Base-by-base conservation (phyloP, 2,797 vertebrate species). In the Cryptoblepharus egeriae region DNA sequence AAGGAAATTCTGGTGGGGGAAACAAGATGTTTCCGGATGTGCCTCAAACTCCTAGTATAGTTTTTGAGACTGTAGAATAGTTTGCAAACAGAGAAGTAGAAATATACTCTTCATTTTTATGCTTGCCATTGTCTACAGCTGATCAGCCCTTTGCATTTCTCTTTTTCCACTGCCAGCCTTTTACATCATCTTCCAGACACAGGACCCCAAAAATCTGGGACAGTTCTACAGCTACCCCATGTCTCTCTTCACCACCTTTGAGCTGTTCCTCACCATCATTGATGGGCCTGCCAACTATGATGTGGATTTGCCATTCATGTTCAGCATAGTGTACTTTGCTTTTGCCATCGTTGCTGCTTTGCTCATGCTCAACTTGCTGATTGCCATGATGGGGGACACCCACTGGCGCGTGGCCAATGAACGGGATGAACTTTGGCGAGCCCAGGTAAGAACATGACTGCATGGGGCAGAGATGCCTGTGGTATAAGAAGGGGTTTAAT, bases 371-470 rank as follows among this genome's bases (percentile, higher is more conserved):
- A 97, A 97, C 77, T 80, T 97, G 37, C 89, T 97, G 71, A 96
- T 97, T 26, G 96, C 96, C 85, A 96, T 96, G 96, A 97, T 97
- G 96, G 96, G 96, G 0, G 96, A 97, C 84, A 97, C 96, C 1
- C 96, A 96, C 45, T 96, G 96, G 95, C 85, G 95, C 57, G 96
- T 97, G 74, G 96, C 96, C 57, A 95, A 95, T 0, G 96, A 96
- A 24, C 88, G 93, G 75, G 96, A 96, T 35, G 96, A 97, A 70
- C 94, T 96, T 83, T 97, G 96, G 96, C 93, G 95, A 83, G 96
- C 96, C 26, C 96, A 96, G 95, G 96, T 96, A 86, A 89, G 90
- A 11, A 57, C 20, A 49, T 67, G 39, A 2, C 57, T 15, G 76
- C 3, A 11, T 35, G 35, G 0, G 37, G n/a, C 32, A 37, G 76